A percentile compares a stretch with the other conserved stretches of the same genome.
These are phyloP conservation scores for Lagria hirta DNA, from an alignment of 2,888 invertebrate species.

Conservation along the genomic window DNA sequence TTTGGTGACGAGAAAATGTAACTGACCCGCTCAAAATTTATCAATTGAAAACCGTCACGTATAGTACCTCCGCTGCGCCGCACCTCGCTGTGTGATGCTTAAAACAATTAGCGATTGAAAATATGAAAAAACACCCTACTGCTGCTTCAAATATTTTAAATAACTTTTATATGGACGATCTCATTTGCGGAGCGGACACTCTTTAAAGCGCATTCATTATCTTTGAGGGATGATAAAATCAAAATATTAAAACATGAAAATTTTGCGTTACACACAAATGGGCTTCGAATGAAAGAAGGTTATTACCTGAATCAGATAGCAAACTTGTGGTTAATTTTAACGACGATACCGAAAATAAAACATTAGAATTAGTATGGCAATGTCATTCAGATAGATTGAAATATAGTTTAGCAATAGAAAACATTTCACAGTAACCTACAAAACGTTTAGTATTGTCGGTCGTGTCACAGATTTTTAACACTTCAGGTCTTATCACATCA, in stretches of 20 bases:
- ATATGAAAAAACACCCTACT: slow-evolving; percentile 3
- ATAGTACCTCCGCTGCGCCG: slow-evolving; percentile 4
- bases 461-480: slow-evolving; percentile 21
- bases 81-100: slow-evolving; percentile 7
- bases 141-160: slow-evolving; percentile 5
- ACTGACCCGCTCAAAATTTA: slow-evolving; percentile 4
- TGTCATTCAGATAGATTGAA: slow-evolving; percentile 6
- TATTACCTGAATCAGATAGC: neutral
- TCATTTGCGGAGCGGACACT: slow-evolving; percentile 15
- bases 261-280: slow-evolving; percentile 21
- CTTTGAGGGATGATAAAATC: neutral
- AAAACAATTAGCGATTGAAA: too few relatives aligned
- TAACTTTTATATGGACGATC: slow-evolving; percentile 25
- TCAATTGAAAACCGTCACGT: too few relatives aligned
- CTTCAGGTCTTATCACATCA: slow-evolving; percentile 17
- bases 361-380: slow-evolving; percentile 16
- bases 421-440: slow-evolving; percentile 1
- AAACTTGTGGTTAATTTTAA: slow-evolving; percentile 6
- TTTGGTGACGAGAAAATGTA: slow-evolving; percentile 7
- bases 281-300: neutral
- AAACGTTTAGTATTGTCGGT: slow-evolving; percentile 19
- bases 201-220: slow-evolving; percentile 4
- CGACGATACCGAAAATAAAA: slow-evolving; percentile 9
- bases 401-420: slow-evolving; percentile 6
- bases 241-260: slow-evolving; percentile 7